Base-by-base conservation (phyloP, 2,113 vertebrate genomes). In the Marcusenius ussheri region DNA sequence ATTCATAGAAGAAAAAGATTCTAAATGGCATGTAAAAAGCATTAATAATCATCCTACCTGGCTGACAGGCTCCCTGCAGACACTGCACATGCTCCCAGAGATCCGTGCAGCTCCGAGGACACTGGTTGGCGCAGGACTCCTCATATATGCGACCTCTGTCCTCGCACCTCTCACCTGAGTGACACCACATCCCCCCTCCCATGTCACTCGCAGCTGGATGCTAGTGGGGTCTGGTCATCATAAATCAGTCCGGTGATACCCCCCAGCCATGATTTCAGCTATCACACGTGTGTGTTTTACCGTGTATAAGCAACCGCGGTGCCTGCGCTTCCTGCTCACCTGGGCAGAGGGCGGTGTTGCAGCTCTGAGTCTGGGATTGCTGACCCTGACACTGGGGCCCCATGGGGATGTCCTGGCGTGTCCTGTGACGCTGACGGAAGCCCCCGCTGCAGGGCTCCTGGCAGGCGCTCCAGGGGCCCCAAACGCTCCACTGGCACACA, bases 81-180 rank as follows among this genome's bases (percentile, higher is more conserved):
- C 97, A 98, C 94, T 98, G 95, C 24, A 97, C 96, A 0, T 96
- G 97, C 3, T 96, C 95, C 97, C 97, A 99, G 46, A 97, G 94
- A 91, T 98, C 97, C 0, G 94, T 46, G 77, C 98, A 99, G 91
- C 95, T 96, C 0, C 96, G 95, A 24, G 97, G 97, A 92, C 97
- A 98, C 53, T 92, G 94, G 92, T 97, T 97, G 93, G 97, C 97
- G 53, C 97, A 98, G 91, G 87, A 90, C 0, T 90, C 90, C 1
- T 94, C 93, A 42, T 93, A 94, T 53, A 88, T 90, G 0, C 95
- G 95, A 9, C 95, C 96, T 51, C 92, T 93, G 10, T 97, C 95
- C 92, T 97, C 96, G 39, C 98, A 98, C 3, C 92, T 94, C 91
- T 97, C 96, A 7, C 97, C 97, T 98, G 80, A 56, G n/a, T 27